A percentile compares a stretch with the other conserved stretches of the same genome.
Evolutionary conservation across 2,797 vertebrate genomes (phyloP).

Genomic region (Coranthus polyacanthus): DNA sequence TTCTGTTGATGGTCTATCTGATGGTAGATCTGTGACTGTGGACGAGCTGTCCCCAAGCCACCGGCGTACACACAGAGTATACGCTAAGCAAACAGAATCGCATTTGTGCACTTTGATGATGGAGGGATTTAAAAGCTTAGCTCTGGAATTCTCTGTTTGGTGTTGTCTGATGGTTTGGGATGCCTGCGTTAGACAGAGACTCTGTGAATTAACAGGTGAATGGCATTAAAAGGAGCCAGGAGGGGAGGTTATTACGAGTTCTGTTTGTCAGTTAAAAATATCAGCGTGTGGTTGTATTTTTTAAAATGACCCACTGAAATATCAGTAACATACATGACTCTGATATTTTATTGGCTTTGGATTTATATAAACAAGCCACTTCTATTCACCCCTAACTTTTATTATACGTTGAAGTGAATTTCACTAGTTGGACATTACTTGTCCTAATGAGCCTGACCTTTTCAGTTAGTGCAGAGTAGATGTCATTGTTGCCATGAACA

Average conservation of each 20-base stretch:
- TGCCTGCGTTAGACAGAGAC: conserved; percentile 34
- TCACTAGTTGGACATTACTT: conserved; percentile 46
- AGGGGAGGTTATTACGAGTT: not conserved
- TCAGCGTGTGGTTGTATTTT: not conserved
- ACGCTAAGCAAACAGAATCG: conserved; percentile 76
- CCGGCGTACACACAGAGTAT: conserved; percentile 53
- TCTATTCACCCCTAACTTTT: not conserved
- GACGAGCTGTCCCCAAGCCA: conserved; percentile 56
- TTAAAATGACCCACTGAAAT: not conserved
- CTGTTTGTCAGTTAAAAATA: conserved; percentile 29
- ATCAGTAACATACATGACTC: conserved; percentile 11
- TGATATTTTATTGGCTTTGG: conserved; percentile 26
- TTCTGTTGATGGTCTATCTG: conserved; percentile 24
- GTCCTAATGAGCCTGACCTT: conserved; percentile 60
- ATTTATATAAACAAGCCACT: conserved; percentile 24
- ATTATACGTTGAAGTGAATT: conserved; percentile 20
- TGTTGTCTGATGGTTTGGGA: conserved; percentile 61
- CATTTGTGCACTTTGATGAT: conserved; percentile 80
- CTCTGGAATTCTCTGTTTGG: conserved; percentile 76
- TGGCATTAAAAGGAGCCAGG: conserved; percentile 43
- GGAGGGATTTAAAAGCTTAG: conserved; percentile 79
- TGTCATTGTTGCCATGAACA: conserved; percentile 65
- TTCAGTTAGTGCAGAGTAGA: conserved; percentile 41
- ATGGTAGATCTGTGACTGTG: conserved; percentile 41
- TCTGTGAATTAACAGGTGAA: conserved; percentile 66